Base-by-base conservation (phyloP, 2,888 invertebrate genomes). In the Elegia similella region DNA sequence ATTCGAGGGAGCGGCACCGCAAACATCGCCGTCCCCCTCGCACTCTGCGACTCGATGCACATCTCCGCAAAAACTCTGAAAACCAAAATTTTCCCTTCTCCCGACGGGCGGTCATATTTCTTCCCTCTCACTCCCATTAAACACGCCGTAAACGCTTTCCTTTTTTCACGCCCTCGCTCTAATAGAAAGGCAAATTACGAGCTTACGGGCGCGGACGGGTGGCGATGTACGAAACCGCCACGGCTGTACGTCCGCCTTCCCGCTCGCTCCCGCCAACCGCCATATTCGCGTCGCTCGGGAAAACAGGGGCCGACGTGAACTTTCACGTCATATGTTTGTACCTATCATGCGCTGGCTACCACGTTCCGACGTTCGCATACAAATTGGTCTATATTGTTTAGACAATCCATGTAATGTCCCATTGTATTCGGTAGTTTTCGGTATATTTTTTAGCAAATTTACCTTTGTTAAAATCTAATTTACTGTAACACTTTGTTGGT, bases 111-210 rank as follows among this genome's bases (percentile, higher is more conserved):
- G 84, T 80, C 84, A 87, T 91, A 91, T 91, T 89, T 91, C 90
- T 89, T 91, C 91, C 90, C 89, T 88, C 84, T 91, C 91, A 67
- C 91, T 90, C 91, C 83, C 89, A 90, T 90, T 90, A 91, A 91
- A 88, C 90, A 89, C 86, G 70, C 91, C 90, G 90, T 91, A 91
- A 91, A 90, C 88, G 91, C 91, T 91, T 91, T 91, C 91, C 90
- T 90, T 91, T 91, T 91, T 91, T 90, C 90, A 91, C 91, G 90
- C 91, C 91, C 91, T 90, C 89, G 80, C 84, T 90, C 88, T 91
- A 91, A 91, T 91, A 91, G 91, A 91, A 91, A 91, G 91, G 90
- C 91, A 90, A 91, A 91, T 91, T 90, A 91, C 90, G 90, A 90
- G 90, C 89, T 91, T 91, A 90, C 89, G 87, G 86, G 88, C 88